These are phyloP conservation scores for Steinernema feltiae DNA, from an alignment of 1,140 invertebrate species.

Conservation along the genomic window DNA sequence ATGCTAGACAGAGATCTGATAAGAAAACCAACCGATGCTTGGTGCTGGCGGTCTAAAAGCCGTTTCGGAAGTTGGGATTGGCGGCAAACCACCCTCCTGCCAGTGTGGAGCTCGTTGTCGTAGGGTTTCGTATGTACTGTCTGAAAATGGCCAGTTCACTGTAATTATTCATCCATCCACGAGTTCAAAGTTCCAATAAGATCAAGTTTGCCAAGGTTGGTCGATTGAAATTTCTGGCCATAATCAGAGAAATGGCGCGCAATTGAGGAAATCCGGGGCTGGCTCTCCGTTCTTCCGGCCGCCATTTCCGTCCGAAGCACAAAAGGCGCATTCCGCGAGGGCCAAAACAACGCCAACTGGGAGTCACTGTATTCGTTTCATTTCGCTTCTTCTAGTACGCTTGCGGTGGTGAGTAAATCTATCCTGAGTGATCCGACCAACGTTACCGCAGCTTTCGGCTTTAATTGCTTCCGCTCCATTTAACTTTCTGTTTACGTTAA, in stretches of 20 bases:
- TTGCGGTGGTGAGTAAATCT: no score
- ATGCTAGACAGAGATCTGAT: no score
- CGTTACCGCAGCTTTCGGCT: background rate
- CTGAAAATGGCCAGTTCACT: background rate
- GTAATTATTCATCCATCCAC: background rate
- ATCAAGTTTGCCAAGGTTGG: no score
- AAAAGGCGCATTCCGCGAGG: background rate
- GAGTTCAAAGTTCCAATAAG: background rate
- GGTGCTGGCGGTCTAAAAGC: background rate
- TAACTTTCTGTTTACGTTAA: background rate
- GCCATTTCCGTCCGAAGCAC: background rate
- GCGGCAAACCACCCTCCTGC: background rate
- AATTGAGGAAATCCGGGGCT: slow-evolving; percentile 15
- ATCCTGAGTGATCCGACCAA: no score
- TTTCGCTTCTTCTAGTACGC: no score
- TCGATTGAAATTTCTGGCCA: background rate
- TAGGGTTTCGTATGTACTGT: background rate
- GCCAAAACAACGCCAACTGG: slow-evolving; percentile 1
- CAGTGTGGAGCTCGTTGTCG: background rate
- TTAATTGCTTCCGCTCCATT: background rate
- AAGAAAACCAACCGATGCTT: background rate
- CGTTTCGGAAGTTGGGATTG: background rate
- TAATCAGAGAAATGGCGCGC: background rate
- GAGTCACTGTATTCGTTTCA: background rate
- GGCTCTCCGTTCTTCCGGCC: background rate